Evolutionary conservation across 2,888 invertebrate species (phyloP).

Genomic region (Poecilobothrus nobilitatus): DNA sequence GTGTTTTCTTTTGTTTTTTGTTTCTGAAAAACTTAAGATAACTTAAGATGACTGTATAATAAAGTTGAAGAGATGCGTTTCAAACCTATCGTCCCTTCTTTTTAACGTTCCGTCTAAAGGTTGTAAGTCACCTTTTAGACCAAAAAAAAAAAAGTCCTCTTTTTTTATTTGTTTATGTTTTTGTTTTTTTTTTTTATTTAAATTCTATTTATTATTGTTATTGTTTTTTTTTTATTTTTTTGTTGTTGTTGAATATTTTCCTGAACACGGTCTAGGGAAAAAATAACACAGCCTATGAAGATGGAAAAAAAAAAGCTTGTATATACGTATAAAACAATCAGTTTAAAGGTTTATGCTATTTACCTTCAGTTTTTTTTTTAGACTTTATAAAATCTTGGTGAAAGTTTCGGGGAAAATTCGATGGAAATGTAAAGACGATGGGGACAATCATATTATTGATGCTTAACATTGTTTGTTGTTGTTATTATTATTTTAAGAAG

Average conservation of each 20-base stretch:
- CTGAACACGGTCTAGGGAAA: not conserved
- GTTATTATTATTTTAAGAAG: no score
- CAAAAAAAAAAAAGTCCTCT: not conserved
- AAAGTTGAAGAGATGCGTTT: no score
- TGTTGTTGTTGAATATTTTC: no score
- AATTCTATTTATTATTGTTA: slow-evolving; percentile 14
- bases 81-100: no score
- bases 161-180: not conserved
- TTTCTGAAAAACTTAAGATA: not conserved
- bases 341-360: slow-evolving; percentile 19
- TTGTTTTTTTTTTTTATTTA: slow-evolving; percentile 14
- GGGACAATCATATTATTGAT: no score
- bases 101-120: no score
- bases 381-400: no score
- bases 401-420: no score
- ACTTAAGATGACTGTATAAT: not conserved
- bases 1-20: not conserved
- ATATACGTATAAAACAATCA: slow-evolving; percentile 18
- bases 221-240: not conserved
- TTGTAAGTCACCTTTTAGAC: no score
- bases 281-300: slow-evolving; percentile 14
- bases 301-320: no score
- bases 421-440: no score
- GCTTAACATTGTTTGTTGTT: no score
- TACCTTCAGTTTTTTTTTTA: slow-evolving; percentile 14